Base-by-base conservation (phyloP, 2,113 vertebrate species). In the Thryonomys swinderianus region DNA sequence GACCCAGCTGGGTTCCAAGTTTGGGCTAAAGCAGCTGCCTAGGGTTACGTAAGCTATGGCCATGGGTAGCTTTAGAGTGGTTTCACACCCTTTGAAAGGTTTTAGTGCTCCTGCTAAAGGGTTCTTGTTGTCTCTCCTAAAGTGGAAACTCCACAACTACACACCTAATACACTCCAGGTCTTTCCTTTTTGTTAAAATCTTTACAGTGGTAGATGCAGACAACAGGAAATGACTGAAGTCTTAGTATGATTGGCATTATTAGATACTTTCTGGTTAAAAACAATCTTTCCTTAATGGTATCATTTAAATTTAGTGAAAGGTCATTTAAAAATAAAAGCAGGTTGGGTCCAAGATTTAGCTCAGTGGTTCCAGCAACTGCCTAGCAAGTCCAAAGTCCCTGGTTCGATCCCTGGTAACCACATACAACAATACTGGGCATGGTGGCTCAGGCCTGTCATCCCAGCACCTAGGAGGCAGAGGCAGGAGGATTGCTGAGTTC, bases 281-380 rank as follows among this genome's bases (percentile, higher is more conserved):
- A 96, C 91, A 61, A 27, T 78, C 62, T 84, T 69, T 90, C 32
- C 88, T 90, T 94, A 88, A 88, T 66, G 71, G 14, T 66, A 34
- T 90, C 82, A 20, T 84, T 93, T 91, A 91, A 57, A 92, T 80
- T 94, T 94, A 95, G n/a, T 81, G 57, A 76, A 94, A 90, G 37
- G 90, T 40, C 64, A 40, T 55, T 53, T 34, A 51, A 45, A 45
- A 74, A 74, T 59, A 69, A 78, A 45, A 4, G 13, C 32, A 93
- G 67, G n/a, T n/a, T n/a, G n/a, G n/a, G n/a, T n/a, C n/a, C n/a
- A n/a, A n/a, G n/a, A n/a, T n/a, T n/a, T n/a, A n/a, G n/a, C n/a
- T n/a, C n/a, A n/a, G n/a, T n/a, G n/a, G n/a, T n/a, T n/a, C n/a
- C n/a, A n/a, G n/a, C n/a, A n/a, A n/a, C n/a, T n/a, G n/a, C n/a